Base-by-base conservation (phyloP, 2,113 vertebrate genomes). In the Asarcornis scutulata region DNA sequence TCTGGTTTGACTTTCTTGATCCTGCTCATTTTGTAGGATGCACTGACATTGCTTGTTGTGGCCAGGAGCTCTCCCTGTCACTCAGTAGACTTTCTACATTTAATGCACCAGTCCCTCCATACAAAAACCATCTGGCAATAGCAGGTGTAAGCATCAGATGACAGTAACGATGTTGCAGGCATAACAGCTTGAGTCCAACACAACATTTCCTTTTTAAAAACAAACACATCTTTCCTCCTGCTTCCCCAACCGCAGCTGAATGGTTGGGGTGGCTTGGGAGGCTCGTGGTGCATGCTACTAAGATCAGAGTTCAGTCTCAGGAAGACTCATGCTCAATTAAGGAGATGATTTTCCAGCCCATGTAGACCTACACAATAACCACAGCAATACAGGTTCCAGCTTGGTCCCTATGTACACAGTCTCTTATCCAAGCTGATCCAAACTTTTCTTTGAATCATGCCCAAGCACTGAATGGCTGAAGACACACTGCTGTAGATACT, bases 81-180 rank as follows among this genome's bases (percentile, higher is more conserved):
- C 38, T 88, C 48, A 52, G 20, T 42, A 90, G 60, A 52, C 31
- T 71, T 31, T 86, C 26, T 31, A 3, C 3, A 0, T 67, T 25
- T 31, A 3, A 0, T 16, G 31, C 42, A 66, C 32, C 52, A 27
- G 4, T 27, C 36, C 27, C 25, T 29, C 32, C 16, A 17, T 8
- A 15, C 11, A 29, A 58, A 89, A 26, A 6, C 13, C 0, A 0
- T 29, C 40, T 56, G 55, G 34, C 20, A 63, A 29, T 13, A 73
- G 58, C 38, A 56, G 26, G 16, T 79, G 44, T 58, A 23, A 17
- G 25, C 23, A 29, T 14, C 23, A 53, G 15, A 23, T 27, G 23
- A 11, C 8, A 71, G 7, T 25, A 34, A 67, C 8, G 31, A 25
- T 3, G 5, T 7, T 2, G 0, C 5, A 2, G 42, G 22, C 17